Base-by-base conservation (phyloP, 2,888 invertebrate genomes). In the Mellilla xanthometata region DNA sequence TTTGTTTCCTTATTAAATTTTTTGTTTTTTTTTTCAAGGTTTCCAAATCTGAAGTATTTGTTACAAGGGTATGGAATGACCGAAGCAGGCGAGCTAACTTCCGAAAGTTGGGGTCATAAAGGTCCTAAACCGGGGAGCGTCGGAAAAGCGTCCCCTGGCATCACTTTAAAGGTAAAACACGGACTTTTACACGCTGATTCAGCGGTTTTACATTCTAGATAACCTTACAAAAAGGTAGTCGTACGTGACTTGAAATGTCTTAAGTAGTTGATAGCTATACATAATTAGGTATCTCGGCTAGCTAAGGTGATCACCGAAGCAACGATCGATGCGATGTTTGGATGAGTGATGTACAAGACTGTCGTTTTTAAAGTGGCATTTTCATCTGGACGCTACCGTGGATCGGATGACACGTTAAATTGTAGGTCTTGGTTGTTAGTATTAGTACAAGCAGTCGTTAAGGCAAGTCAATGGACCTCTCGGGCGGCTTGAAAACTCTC, bases 11-110 rank as follows among this genome's bases (percentile, higher is more conserved):
- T n/a, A n/a, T n/a, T 12, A 12, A 11, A 12, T 12, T 23, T 11
- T 23, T 27, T 10, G 11, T 15, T 11, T 5, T 12, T 32, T 27
- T 33, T 49, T 62, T 49, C 22, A 44, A 81, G 81, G 45, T 74
- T 78, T 36, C 78, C 77, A 4, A 68, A 69, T 1, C 56, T 82
- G 8, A 53, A 65, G 41, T 49, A 63, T 45, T 51, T 80, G 22
- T 47, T 79, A 39, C 83, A 84, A 77, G 81, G 83, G 2, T 84
- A 85, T 31, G 82, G 82, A 7, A 78, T 83, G 81, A 82, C 81
- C 5, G 84, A 84, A 57, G 70, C 76, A 19, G 82, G 83, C 9
- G 83, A 82, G 42, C 69, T 74, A 12, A 69, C 77, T 9, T 80
- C 81, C 3, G 81, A 84, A 49, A 77, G 62, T 52, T 79, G 77